Evolutionary conservation across 2,797 vertebrate genomes (phyloP), one percentile per base, ranked within the genome.

Genomic region (Coregonus suidteri): DNA sequence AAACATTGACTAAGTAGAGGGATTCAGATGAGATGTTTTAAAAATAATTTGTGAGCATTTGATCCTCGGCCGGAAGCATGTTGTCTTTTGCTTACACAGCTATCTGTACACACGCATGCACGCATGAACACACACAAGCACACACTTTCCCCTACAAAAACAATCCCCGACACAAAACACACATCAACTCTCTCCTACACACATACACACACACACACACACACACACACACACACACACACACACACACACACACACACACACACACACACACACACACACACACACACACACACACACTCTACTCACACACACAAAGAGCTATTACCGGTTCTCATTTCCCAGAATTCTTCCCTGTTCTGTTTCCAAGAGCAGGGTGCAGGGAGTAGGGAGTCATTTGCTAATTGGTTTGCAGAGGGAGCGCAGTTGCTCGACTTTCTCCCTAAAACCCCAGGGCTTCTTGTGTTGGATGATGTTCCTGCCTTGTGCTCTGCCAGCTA

Each of bases 331-430:
- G 79, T 88, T 76, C 83, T 85, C 86, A 78, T 81, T 68, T 88
- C 86, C 84, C 82, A 81, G 75, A 18, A 35, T 74, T 81, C 84
- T 82, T 83, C 80, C 81, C 82, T 86, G 77, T 87, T 88, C 82
- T 73, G 82, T 82, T 82, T 90, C 86, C 86, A 86, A 86, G 82
- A 80, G 85, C 80, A 77, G 85, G 84, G 90, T 84, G 91, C 78
- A 56, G 85, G 86, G 88, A 93, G 88, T 92, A 56, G 85, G 86
- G 88, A 93, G 88, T 92, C 90, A 92, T 93, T 93, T 91, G 87
- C 91, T 93, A 93, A 93, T 93, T 93, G 92, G 90, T 91, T 92
- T 91, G 90, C 87, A 86, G 88, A 86, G 88, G 85, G 90, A 92
- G 90, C 85, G 65, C 89, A 85, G 90, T 90, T 75, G 72, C 86